Base-by-base conservation (phyloP, 1,140 invertebrate species). In the Anastrepha ludens region DNA sequence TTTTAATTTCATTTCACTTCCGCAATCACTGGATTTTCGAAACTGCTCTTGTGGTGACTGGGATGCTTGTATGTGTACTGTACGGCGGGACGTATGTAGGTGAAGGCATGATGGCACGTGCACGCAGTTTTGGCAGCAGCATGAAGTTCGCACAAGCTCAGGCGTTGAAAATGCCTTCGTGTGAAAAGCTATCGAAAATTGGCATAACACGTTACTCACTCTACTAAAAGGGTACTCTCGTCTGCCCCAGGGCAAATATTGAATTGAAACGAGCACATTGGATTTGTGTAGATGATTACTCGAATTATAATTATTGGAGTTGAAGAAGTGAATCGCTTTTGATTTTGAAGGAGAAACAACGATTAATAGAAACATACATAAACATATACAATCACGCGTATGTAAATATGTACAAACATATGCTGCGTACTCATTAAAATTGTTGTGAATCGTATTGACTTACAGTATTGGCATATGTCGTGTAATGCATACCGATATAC, bases 51-150 rank as follows among this genome's bases (percentile, higher is more conserved):
- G 39, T 0, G 47, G 29, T 65, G 87, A 8, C 20, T 81, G 20
- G 13, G 15, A 55, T 81, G 47, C 20, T 81, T 20, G 9, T 39
- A 70, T 67, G 44, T 58, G 17, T 8, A 15, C 17, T 87, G 41
- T 81, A 86, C 39, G 20, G n/a, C 60, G 17, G 8, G 58, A 41
- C 6, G 58, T 5, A 60, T 58, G 41, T 81, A 90, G 89, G 89
- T 87, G 89, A 90, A 88, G 70, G 87, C 78, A 88, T 89, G 88
- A 90, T 89, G 86, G 78, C 88, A 85, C 81, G 88, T 85, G 89
- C 89, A 44, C 64, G 88, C 62, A 89, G 65, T 70, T 90, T 89
- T 60, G 89, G 89, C 41, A 89, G 86, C 86, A 86, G 88, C 17
- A 65, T 86, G 44, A 88, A 90, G 78, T 88, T 88, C 41, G 89